Evolutionary conservation across 2,797 vertebrate genomes (phyloP), one percentile per base, ranked within the genome.

Genomic region (Limosa lapponica): DNA sequence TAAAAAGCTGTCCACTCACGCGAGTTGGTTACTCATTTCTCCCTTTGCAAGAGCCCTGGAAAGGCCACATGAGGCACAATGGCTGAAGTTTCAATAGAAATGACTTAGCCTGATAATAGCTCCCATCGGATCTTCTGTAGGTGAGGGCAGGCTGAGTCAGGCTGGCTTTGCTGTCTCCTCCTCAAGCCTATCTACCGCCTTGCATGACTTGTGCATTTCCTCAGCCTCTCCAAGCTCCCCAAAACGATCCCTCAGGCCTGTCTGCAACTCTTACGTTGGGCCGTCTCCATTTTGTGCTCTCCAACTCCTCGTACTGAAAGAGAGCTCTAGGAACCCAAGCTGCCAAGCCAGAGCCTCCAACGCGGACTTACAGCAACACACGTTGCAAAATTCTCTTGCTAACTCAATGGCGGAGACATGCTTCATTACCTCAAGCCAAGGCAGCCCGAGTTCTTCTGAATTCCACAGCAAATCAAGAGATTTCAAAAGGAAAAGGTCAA

Each of bases 11-110:
- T 74, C 82, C 91, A 84, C 82, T 94, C 74, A 70, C 34, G 66
- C 9, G 13, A 84, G 71, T 32, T 90, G 34, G 70, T 91, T 95
- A 90, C 73, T 95, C 88, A 94, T 67, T 93, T 82, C 48, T 82
- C 43, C 54, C 62, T 87, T 59, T 64, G 48, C 64, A 54, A 90
- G 82, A 89, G 71, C 51, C 77, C 77, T 66, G 89, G n/a, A 80
- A 96, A 84, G 80, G 70, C 81, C 83, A 79, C 62, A 84, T 11
- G 32, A 90, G 43, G 43, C 55, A 81, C 65, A 75, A 44, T 30
- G 65, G 75, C 54, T 90, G 66, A 79, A 69, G 58, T 43, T 81
- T 82, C 84, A 65, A 55, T 4, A 77, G 64, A 49, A 87, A 73
- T 41, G 66, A 79, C 64, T 72, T 27, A 39, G 23, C 10, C 55